Conservation (phyloP, 1,140 invertebrate genomes). For the Aradophagus sp. region DNA sequence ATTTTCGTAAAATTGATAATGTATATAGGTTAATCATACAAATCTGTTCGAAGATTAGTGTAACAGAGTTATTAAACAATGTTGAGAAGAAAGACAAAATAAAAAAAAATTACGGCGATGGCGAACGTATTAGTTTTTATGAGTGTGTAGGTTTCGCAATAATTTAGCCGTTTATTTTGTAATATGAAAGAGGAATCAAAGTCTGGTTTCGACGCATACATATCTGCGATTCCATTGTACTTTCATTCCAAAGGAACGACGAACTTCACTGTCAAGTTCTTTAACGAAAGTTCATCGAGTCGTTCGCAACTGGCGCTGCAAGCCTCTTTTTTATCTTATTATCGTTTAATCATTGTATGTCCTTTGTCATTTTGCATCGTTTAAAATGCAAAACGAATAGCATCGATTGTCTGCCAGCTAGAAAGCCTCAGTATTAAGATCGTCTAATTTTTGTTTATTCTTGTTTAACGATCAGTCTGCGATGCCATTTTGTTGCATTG, state of each 20-base stretch:
- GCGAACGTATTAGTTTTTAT: conserved; percentile 40
- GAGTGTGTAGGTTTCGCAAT: conserved; percentile 31
- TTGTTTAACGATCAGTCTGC: too few species aligned
- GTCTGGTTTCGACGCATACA: conserved; percentile 32
- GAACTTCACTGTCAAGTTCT: conserved; percentile 10
- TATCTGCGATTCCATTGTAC: conserved; percentile 35
- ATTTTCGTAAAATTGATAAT: conserved; percentile 56
- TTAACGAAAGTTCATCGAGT: conserved; percentile 14
- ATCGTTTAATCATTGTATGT: too few species aligned
- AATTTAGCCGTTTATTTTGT: conserved; percentile 23
- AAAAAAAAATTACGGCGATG: conserved; percentile 6
- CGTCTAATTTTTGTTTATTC: too few species aligned
- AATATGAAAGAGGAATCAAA: conserved; percentile 13
- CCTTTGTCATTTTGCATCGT: conserved; percentile 3
- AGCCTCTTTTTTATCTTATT: neutral
- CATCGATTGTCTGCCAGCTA: too few species aligned
- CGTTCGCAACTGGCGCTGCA: conserved; percentile 29
- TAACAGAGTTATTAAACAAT: conserved; percentile 50
- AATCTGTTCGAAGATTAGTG: conserved; percentile 19
- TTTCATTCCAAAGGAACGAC: conserved; percentile 17
- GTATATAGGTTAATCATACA: conserved; percentile 50
- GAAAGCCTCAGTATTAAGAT: too few species aligned
- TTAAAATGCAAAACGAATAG: too few species aligned
- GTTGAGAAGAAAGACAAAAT: conserved; percentile 34
- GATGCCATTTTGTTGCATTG: too few species aligned